Percentiles rank a stretch among this genome's conserved stretches.
These are phyloP conservation scores for Dasyornis broadbenti DNA, from an alignment of 2,113 vertebrate genomes.

Conservation along the genomic window DNA sequence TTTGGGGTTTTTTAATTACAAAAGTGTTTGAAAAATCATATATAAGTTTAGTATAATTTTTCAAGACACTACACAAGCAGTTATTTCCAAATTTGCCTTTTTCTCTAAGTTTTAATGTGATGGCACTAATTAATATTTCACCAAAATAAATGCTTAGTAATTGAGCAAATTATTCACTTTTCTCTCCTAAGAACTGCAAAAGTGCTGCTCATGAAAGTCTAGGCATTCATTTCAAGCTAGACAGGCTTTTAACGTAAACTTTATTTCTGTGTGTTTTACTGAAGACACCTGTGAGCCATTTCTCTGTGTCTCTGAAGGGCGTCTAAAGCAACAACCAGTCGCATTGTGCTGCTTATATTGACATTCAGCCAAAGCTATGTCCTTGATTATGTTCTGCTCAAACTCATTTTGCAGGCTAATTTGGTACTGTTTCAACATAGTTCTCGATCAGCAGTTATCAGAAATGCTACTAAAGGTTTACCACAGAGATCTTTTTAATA, in stretches of 20 bases:
- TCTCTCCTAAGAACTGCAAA: background rate
- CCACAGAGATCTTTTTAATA: constrained; percentile 16
- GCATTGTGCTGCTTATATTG: background rate
- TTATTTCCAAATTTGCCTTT: background rate
- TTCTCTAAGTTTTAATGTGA: background rate
- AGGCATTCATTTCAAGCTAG: background rate
- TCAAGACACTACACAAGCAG: background rate
- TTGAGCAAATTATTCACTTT: background rate
- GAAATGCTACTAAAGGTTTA: constrained; percentile 34
- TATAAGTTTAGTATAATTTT: background rate
- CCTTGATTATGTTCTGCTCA: background rate
- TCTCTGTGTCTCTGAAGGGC: background rate
- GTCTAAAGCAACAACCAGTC: background rate
- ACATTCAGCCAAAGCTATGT: background rate
- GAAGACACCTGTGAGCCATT: background rate
- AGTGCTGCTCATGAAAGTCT: background rate
- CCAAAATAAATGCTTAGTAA: background rate
- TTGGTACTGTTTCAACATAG: background rate
- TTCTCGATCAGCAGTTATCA: constrained; percentile 10
- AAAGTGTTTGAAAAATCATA: background rate
- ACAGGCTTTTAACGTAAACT: background rate
- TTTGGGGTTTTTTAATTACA: background rate
- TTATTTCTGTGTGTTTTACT: background rate
- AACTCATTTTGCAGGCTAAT: background rate
- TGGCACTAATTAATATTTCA: background rate